Conservation (phyloP, 2,797 vertebrate species). For the Siniperca obscura region DNA sequence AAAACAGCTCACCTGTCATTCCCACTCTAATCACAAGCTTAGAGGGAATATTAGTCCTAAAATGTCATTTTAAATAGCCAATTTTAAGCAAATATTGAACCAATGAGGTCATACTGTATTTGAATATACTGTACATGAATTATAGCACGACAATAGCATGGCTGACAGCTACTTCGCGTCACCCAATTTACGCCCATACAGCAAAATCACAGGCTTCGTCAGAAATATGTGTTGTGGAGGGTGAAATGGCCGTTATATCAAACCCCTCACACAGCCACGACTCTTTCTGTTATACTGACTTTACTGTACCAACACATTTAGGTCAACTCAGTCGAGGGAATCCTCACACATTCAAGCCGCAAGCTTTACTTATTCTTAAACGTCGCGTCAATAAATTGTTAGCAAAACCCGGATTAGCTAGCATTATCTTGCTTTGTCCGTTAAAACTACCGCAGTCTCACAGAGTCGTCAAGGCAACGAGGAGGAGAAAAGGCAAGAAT, state of each 20-base stretch:
- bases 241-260: constrained; percentile 50
- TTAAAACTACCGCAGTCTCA: constrained; percentile 71
- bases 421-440: constrained; percentile 58
- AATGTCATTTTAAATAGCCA: background rate
- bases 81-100: background rate
- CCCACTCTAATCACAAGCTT: background rate
- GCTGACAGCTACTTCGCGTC: constrained; percentile 35
- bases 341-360: background rate
- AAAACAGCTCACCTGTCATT: background rate
- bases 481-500: constrained; percentile 16
- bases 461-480: constrained; percentile 58
- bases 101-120: constrained; percentile 20
- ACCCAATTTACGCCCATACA: constrained; percentile 47
- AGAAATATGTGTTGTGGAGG: constrained; percentile 9
- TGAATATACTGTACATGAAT: constrained; percentile 15
- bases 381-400: constrained; percentile 17
- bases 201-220: constrained; percentile 24
- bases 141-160: constrained; percentile 30
- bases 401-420: constrained; percentile 44
- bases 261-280: constrained; percentile 7
- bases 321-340: constrained; percentile 47
- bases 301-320: constrained; percentile 48
- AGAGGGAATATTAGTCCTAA: background rate
- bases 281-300: background rate
- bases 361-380: background rate